These are phyloP conservation scores for Rhombomys opimus DNA, from an alignment of 2,113 vertebrate genomes.

Conservation along the genomic window DNA sequence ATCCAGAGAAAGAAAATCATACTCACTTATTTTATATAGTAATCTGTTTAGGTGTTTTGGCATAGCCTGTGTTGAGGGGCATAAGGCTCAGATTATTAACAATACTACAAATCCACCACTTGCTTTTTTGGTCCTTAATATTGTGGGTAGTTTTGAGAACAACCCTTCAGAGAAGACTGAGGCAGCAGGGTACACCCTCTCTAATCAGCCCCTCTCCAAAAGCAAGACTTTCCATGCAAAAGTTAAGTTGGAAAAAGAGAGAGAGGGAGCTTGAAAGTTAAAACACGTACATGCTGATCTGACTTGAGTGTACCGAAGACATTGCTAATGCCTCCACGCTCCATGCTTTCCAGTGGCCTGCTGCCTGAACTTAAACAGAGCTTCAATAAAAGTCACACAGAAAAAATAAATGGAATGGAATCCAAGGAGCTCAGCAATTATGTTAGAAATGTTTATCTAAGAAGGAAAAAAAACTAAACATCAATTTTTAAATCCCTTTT, in stretches of 20 bases:
- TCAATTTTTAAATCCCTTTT: conserved; percentile 56
- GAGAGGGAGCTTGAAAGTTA: conserved; percentile 52
- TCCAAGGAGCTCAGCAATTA: conserved; percentile 64
- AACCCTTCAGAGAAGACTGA: not conserved
- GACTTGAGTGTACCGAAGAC: conserved; percentile 43
- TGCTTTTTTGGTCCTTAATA: not conserved
- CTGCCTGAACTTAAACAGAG: conserved; percentile 75
- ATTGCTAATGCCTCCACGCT: conserved; percentile 45
- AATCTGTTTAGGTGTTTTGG: not conserved
- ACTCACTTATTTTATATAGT: conserved; percentile 18
- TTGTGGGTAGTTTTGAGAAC: not conserved
- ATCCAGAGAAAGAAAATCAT: conserved; percentile 50
- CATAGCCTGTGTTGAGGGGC: not conserved
- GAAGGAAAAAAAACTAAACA: conserved; percentile 55
- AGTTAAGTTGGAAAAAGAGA: not conserved
- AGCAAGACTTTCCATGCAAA: conserved; percentile 47
- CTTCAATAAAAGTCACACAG: conserved; percentile 75
- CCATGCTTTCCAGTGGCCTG: conserved; percentile 41
- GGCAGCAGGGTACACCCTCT: not conserved
- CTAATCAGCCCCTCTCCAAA: not conserved
- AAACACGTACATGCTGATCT: conserved; percentile 32
- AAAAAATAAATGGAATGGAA: conserved; percentile 80
- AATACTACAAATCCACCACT: not conserved
- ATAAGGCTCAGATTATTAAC: not conserved
- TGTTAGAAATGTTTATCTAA: conserved; percentile 75